Evolutionary conservation across 2,113 vertebrate species (phyloP).

Genomic region (Hucho hucho): DNA sequence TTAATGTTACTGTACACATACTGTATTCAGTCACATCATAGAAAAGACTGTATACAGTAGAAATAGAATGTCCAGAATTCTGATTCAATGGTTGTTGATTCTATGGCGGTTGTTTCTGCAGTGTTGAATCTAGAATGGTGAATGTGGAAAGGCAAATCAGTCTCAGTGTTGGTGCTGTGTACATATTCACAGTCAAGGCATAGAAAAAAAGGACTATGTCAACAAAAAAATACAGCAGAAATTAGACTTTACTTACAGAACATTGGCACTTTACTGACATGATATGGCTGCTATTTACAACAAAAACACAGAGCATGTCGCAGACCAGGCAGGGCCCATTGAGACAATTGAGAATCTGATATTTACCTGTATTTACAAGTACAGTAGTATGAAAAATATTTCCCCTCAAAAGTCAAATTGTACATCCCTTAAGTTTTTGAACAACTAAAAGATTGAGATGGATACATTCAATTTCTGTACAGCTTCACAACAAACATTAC

Average conservation of each 20-base stretch:
- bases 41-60: too few species aligned
- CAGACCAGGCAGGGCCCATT: neutral
- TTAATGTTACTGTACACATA: too few species aligned
- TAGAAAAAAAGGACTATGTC: neutral
- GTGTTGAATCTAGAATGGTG: neutral
- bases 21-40: too few species aligned
- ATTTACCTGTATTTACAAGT: constrained; percentile 6
- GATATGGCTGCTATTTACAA: constrained; percentile 7
- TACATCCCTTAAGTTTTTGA: neutral
- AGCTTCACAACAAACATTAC: constrained; percentile 3
- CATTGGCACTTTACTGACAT: constrained; percentile 8
- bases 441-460: neutral
- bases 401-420: constrained; percentile 6
- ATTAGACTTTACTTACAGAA: constrained; percentile 5
- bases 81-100: too few species aligned
- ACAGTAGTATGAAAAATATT: constrained; percentile 11
- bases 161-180: neutral
- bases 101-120: too few species aligned
- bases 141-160: too few species aligned
- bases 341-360: neutral
- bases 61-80: too few species aligned
- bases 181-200: neutral
- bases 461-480: constrained; percentile 14
- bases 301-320: neutral
- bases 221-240: neutral